Evolutionary conservation across 2,888 invertebrate species (phyloP).

Genomic region (Acanthococcus lagerstroemiae): DNA sequence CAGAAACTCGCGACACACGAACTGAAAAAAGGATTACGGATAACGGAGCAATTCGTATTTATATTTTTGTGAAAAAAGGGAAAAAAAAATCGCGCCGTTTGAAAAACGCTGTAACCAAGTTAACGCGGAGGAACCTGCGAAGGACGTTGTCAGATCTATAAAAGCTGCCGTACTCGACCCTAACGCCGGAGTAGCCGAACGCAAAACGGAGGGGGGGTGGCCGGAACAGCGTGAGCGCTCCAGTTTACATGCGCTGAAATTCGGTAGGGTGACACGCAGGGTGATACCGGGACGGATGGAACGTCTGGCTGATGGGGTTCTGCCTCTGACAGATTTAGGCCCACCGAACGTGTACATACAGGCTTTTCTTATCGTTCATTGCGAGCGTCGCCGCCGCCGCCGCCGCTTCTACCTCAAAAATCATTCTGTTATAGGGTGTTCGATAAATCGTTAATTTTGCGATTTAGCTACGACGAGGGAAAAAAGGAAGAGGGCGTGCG

Average conservation of each 20-base stretch:
- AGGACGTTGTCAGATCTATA: slow-evolving; percentile 27
- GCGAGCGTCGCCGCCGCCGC: slow-evolving; percentile 5
- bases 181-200: slow-evolving; percentile 22
- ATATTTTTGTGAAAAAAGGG: no score
- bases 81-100: no score
- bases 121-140: slow-evolving; percentile 21
- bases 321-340: slow-evolving; percentile 30
- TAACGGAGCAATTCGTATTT: no score
- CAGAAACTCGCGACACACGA: no score
- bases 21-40: no score
- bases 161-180: slow-evolving; percentile 25
- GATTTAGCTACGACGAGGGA: background rate
- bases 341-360: slow-evolving; percentile 3
- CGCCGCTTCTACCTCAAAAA: slow-evolving; percentile 21
- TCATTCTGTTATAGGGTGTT: slow-evolving; percentile 21
- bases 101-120: no score
- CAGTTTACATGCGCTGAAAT: slow-evolving; percentile 27
- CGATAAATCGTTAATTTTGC: slow-evolving; percentile 8
- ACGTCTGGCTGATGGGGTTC: slow-evolving; percentile 29
- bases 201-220: slow-evolving; percentile 1
- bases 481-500: no score
- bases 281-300: slow-evolving; percentile 13
- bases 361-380: slow-evolving; percentile 29
- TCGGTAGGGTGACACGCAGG: slow-evolving; percentile 22
- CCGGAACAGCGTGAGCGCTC: slow-evolving; percentile 9